Conservation (phyloP, 2,113 vertebrate species). For the Eidolon helvum region DNA sequence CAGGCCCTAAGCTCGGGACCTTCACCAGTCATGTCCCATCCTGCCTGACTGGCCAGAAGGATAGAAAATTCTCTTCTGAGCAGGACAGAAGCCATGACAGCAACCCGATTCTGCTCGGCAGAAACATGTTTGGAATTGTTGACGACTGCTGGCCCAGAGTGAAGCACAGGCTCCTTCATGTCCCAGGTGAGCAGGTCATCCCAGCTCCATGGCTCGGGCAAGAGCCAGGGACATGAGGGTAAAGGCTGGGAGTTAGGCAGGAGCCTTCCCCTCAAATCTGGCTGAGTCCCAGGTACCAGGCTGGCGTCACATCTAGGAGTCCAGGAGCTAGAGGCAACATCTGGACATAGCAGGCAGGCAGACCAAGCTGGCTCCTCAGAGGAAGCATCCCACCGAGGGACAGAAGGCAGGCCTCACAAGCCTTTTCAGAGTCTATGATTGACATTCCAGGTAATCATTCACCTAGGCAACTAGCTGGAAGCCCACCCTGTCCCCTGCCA, state of each 20-base stretch:
- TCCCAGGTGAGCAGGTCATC: background rate
- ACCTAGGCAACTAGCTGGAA: background rate
- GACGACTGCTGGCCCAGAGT: background rate
- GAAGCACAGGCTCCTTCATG: background rate
- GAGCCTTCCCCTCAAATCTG: background rate
- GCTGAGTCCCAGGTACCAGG: background rate
- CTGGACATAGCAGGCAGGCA: conserved; percentile 8
- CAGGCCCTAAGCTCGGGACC: background rate
- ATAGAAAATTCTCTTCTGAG: background rate
- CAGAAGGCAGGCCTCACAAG: background rate
- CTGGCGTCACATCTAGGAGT: background rate
- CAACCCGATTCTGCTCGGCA: background rate
- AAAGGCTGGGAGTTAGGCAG: background rate
- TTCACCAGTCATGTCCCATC: background rate
- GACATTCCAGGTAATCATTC: background rate
- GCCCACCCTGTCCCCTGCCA: background rate
- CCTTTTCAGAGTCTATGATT: background rate
- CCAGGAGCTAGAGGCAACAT: background rate
- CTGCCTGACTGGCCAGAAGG: background rate
- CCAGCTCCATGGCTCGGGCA: background rate
- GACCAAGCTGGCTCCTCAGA: background rate
- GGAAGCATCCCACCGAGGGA: background rate
- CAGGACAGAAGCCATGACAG: background rate
- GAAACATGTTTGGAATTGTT: background rate
- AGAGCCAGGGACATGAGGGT: background rate